Percentiles rank a stretch among this genome's conserved stretches.
Evolutionary conservation across 2,888 invertebrate species (phyloP).

Genomic region (Macropis europaea): DNA sequence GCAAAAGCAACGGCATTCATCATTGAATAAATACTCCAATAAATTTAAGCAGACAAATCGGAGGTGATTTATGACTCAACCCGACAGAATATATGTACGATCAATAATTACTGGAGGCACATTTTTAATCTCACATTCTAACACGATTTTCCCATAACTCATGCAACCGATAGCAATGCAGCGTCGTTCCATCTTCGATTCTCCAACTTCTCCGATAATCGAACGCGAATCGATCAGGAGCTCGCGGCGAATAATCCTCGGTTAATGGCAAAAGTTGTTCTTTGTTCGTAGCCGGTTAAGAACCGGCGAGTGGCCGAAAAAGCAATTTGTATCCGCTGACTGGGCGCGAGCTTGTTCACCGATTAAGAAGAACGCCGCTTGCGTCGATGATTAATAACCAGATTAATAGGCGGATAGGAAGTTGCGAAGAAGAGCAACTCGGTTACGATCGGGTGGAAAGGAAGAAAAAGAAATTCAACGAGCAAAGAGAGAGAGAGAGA

Average conservation of each 20-base stretch:
- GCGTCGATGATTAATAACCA: slow-evolving; percentile 74
- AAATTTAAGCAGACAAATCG: no score
- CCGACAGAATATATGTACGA: no score
- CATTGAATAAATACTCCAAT: no score
- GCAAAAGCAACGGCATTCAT: no score
- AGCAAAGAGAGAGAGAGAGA: slow-evolving; percentile 16
- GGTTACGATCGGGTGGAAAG: slow-evolving; percentile 22
- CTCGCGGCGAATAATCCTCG: slow-evolving; percentile 1
- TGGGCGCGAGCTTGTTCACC: slow-evolving; percentile 61
- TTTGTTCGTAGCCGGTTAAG: slow-evolving; percentile 37
- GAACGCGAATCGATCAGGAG: slow-evolving; percentile 38
- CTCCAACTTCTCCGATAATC: not conserved
- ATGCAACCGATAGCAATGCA: no score
- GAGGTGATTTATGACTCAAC: no score
- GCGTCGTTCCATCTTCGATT: no score
- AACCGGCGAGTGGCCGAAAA: slow-evolving; percentile 29
- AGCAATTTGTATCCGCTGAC: slow-evolving; percentile 51
- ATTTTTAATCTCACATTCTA: no score
- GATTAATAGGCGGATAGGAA: slow-evolving; percentile 72
- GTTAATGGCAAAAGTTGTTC: slow-evolving; percentile 44
- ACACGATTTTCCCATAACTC: no score
- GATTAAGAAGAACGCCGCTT: slow-evolving; percentile 70
- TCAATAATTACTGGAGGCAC: no score
- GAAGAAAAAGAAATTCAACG: not conserved
- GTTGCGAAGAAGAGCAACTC: slow-evolving; percentile 49